phyloP scores from a whole-genome alignment of 2,888 invertebrate species.

The Galeruca laticollis region DNA sequence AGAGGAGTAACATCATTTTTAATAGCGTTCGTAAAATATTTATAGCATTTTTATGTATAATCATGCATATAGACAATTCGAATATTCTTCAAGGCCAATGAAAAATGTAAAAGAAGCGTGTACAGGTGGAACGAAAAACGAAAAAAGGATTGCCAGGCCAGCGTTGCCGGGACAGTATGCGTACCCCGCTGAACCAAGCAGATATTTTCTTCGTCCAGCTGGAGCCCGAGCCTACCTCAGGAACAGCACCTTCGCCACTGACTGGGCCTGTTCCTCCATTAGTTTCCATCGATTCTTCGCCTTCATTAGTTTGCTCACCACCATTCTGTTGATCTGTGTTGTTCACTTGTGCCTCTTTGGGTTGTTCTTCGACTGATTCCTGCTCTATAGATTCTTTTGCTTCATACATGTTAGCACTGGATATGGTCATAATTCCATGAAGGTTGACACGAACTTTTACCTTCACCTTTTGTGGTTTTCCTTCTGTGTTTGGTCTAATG shows the following conservation, averaged over 20 bases:
- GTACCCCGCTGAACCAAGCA: slow-evolving; percentile 69
- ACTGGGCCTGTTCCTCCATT: slow-evolving; percentile 48
- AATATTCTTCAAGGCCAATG: slow-evolving; percentile 15
- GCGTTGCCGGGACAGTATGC: slow-evolving; percentile 61
- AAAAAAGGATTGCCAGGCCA: slow-evolving; percentile 58
- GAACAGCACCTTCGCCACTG: slow-evolving; percentile 58
- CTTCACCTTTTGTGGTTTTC: slow-evolving; percentile 95
- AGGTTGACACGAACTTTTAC: slow-evolving; percentile 95
- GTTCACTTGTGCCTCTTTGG: slow-evolving; percentile 28
- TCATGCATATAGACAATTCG: background rate
- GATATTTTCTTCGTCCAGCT: slow-evolving; percentile 68
- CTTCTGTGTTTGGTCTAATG: slow-evolving; percentile 87
- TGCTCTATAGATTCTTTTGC: slow-evolving; percentile 72
- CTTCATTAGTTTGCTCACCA: slow-evolving; percentile 60
- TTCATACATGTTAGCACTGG: slow-evolving; percentile 86
- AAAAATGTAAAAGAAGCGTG: slow-evolving; percentile 28
- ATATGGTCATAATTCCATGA: slow-evolving; percentile 91
- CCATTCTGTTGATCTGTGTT: slow-evolving; percentile 44
- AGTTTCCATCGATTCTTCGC: slow-evolving; percentile 63
- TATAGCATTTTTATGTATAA: background rate
- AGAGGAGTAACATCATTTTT: too few species aligned
- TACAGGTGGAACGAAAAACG: slow-evolving; percentile 51
- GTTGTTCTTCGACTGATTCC: slow-evolving; percentile 52
- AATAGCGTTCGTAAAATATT: background rate
- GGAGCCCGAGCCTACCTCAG: slow-evolving; percentile 67